Base-by-base conservation (phyloP, 92 coral and sea anemone genomes). In the Bergia sp. region DNA sequence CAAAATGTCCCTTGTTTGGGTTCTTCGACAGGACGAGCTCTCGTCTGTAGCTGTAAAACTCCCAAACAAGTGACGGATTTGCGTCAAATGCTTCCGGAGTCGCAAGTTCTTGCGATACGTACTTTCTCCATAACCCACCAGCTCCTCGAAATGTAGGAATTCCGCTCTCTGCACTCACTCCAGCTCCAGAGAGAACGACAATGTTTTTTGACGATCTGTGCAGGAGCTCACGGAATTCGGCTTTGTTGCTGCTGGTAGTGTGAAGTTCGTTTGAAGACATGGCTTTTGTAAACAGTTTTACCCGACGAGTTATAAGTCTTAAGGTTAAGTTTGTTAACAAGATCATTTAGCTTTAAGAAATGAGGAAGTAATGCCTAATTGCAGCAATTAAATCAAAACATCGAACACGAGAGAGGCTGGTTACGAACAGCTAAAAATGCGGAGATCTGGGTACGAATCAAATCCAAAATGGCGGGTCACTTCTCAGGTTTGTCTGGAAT, bases 31-130 rank as follows among this genome's bases (percentile, higher is more conserved):
- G 86, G 13, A 94, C 98, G 67, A 97, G 94, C 80, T 97, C 98
- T 39, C 99, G 91, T 73, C 99, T 90, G 92, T 97, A 94, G 86
- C 98, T 96, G 75, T 97, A 97, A 86, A 97, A 97, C 92, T 97
- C 99, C 99, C 98, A 97, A 11, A 97, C 99, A n/a, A 97, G 91
- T 38, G 99, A 97, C 18, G 99, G 98, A 82, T 95, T 94, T 11
- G 84, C 74, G 7, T 45, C 6, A 86, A 97, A 97, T 9, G 99
- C 96, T 20, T 82, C 67, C 18, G 92, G 95, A 50, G 95, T 94
- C 7, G 99, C 99, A 15, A 97, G 90, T 13, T 96, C 95, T 37
- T 93, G 92, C 9, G 99, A 96, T 61, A 90, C 85, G 76, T 91
- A 97, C 39, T 96, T 97, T 43, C 99, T 90, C 99, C 99, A 97